These are phyloP conservation scores for Drosophila macrospina DNA, from an alignment of 2,888 invertebrate genomes.

Conservation along the genomic window DNA sequence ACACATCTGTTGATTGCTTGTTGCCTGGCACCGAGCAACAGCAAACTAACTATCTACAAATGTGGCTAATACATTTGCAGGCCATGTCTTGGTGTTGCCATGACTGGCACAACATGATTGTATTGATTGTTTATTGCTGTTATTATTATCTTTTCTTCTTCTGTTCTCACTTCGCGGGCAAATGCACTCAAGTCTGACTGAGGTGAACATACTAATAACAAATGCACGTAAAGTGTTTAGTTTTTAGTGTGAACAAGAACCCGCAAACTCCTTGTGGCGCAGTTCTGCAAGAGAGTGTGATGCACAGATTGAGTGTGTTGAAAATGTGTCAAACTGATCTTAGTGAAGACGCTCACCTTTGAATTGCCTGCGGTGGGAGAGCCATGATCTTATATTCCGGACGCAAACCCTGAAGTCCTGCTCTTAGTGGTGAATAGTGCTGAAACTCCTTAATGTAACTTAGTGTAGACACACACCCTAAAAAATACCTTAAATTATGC, in stretches of 20 bases:
- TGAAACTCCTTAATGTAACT: not conserved
- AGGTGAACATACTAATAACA: not conserved
- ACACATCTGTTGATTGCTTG: constrained; percentile 29
- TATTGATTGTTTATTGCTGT: constrained; percentile 4
- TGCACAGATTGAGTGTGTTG: not conserved
- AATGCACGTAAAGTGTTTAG: no score
- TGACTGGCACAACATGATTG: constrained; percentile 44
- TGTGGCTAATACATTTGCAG: constrained; percentile 16
- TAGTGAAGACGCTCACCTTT: constrained; percentile 2
- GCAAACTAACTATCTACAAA: constrained; percentile 4
- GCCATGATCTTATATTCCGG: not conserved
- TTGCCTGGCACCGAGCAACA: constrained; percentile 13
- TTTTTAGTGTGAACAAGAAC: constrained; percentile 24
- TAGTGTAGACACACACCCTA: not conserved
- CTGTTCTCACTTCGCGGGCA: not conserved
- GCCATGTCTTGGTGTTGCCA: constrained; percentile 8
- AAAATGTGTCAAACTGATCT: not conserved
- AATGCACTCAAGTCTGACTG: constrained; percentile 13
- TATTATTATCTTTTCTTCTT: not conserved
- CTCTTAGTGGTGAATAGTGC: not conserved
- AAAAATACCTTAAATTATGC: not conserved
- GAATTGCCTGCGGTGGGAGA: not conserved
- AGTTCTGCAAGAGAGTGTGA: not conserved
- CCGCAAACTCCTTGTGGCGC: not conserved
- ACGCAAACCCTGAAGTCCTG: constrained; percentile 4